Conservation (phyloP, 2,113 vertebrate species). For the Lampris incognitus region DNA sequence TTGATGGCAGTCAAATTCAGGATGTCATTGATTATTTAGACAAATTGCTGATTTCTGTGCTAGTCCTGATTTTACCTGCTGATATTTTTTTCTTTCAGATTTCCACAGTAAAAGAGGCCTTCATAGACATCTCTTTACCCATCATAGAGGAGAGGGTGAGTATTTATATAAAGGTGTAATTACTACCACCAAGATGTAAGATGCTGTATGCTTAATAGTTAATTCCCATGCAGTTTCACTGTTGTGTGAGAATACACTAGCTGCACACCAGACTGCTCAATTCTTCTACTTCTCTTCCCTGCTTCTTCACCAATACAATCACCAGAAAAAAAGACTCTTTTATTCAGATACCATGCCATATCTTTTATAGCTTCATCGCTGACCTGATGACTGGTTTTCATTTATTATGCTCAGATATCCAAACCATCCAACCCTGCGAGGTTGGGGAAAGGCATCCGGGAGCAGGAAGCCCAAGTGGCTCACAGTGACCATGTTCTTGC, state of each 20-base stretch:
- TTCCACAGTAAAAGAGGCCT: constrained; percentile 95
- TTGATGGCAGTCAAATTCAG: not conserved
- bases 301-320: no score
- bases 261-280: no score
- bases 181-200: no score
- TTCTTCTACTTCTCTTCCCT: no score
- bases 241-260: no score
- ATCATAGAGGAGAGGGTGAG: constrained; percentile 99
- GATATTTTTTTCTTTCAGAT: constrained; percentile 82
- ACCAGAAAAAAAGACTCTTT: not conserved
- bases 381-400: not conserved
- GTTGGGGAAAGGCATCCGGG: constrained; percentile 84
- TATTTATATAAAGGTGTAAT: not conserved
- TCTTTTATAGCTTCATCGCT: not conserved
- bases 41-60: not conserved
- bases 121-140: constrained; percentile 98
- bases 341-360: not conserved
- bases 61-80: not conserved
- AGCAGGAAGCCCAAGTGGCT: constrained; percentile 74
- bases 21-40: not conserved
- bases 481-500: constrained; percentile 70
- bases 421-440: constrained; percentile 90
- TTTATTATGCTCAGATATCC: constrained; percentile 83
- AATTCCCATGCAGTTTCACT: no score
- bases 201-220: no score